Base-by-base conservation (phyloP, 2,113 vertebrate genomes). In the Callorhinus ursinus region DNA sequence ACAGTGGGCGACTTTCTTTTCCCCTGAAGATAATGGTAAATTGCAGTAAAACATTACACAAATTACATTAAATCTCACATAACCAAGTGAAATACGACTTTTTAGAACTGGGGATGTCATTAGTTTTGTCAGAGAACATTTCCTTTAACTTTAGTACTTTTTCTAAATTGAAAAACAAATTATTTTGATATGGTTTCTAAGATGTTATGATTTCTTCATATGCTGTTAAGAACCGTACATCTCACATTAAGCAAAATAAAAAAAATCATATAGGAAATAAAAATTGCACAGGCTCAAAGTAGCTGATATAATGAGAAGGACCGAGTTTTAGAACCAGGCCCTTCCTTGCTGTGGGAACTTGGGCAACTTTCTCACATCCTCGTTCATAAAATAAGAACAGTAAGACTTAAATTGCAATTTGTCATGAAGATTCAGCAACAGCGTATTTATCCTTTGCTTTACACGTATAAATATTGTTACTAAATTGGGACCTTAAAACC, bases 1-100 rank as follows among this genome's bases (percentile, higher is more conserved):
- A 91, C 42, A 97, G 97, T 94, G 88, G 97, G 90, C 0, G 1
- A 33, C 28, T 92, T 98, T 59, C 49, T 90, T 74, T 74, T 31
- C 36, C 31, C 63, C 21, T 49, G 57, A 97, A 80, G 11, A 26
- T 74, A 16, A 69, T 28, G 36, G 53, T 36, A 63, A 31, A 83
- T 86, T 82, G 82, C 4, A 53, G 46, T 18, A 86, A 83, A 86
- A 96, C 7, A 59, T 26, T 69, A 15, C 7, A 74, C 24, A 83
- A 69, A 85, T 72, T 59, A 85, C 1, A 51, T 36, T 88, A 86
- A 86, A 92, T 81, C 42, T 92, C 49, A 80, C 4, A 61, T 14
- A 88, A 46, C 31, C 81, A 80, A 90, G 12, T 46, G 19, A 67
- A 88, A 95, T 21, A 33, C 0, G 84, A 39, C 9, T 61, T 93